phyloP scores from a whole-genome alignment of 2,888 invertebrate genomes.

The Cabera pusaria region DNA sequence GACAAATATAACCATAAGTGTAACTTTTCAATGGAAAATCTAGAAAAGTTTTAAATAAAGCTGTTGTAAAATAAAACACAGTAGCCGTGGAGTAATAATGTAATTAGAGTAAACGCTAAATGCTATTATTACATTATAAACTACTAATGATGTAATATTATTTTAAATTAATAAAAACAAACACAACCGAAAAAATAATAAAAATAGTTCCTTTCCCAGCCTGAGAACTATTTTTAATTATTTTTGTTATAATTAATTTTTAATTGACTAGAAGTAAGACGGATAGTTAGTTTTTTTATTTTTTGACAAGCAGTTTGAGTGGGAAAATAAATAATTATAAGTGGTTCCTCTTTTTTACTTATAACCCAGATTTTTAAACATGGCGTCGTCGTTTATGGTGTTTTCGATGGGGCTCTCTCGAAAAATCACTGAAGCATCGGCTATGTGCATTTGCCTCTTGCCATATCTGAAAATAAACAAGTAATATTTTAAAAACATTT shows the following conservation, averaged over 20 bases:
- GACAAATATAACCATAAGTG: no score
- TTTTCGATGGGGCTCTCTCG: conserved; percentile 68
- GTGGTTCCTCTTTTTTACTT: conserved; percentile 49
- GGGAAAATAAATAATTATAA: conserved; percentile 14
- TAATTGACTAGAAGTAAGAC: conserved; percentile 36
- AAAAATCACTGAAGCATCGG: conserved; percentile 72
- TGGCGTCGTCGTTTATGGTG: conserved; percentile 52
- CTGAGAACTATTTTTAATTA: conserved; percentile 54
- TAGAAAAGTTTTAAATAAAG: no score
- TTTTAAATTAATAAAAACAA: conserved; percentile 2
- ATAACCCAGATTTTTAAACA: conserved; percentile 65
- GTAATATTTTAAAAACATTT: no score
- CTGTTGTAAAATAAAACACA: conserved; percentile 53
- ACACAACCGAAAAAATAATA: conserved; percentile 31
- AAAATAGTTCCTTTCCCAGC: conserved; percentile 67
- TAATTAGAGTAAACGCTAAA: conserved; percentile 51
- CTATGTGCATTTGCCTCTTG: conserved; percentile 74
- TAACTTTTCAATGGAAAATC: no score
- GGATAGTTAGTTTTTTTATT: conserved; percentile 12
- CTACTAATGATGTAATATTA: conserved; percentile 7
- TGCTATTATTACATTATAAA: conserved; percentile 33
- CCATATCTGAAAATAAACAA: conserved; percentile 62
- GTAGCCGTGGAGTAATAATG: conserved; percentile 50
- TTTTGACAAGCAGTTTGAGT: conserved; percentile 4
- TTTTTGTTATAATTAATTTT: conserved; percentile 26